phyloP scores from a whole-genome alignment of 2,888 invertebrate genomes.

The Tethea ocularis region DNA sequence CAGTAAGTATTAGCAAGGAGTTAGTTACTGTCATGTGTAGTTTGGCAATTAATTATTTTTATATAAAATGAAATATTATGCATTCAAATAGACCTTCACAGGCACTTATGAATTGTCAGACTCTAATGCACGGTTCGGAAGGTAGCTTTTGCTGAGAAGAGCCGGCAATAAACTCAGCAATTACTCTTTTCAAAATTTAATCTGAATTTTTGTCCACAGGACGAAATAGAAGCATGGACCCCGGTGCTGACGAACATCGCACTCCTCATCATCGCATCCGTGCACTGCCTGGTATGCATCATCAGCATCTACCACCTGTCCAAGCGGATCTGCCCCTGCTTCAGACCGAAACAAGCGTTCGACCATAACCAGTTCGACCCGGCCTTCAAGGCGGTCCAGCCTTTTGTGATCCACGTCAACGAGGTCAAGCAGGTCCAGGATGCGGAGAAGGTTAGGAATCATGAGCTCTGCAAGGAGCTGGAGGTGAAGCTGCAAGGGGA shows the following conservation, averaged over 20 bases:
- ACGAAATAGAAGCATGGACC: slow-evolving; percentile 83
- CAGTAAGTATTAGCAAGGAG: no score
- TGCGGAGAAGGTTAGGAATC: slow-evolving; percentile 49
- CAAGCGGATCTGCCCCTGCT: slow-evolving; percentile 82
- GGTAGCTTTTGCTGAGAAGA: no score
- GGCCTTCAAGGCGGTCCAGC: slow-evolving; percentile 56
- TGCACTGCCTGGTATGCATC: slow-evolving; percentile 83
- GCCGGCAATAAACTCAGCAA: no score
- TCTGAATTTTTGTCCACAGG: slow-evolving; percentile 56
- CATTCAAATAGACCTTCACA: no score
- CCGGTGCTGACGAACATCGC: slow-evolving; percentile 86
- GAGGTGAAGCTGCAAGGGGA: slow-evolving; percentile 71
- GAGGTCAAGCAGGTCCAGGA: slow-evolving; percentile 60
- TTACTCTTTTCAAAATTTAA: no score
- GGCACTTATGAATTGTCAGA: no score
- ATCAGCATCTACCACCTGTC: slow-evolving; percentile 81
- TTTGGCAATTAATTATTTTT: no score
- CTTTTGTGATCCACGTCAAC: slow-evolving; percentile 68
- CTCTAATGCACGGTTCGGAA: no score
- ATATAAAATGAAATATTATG: no score
- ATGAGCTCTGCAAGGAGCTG: slow-evolving; percentile 68
- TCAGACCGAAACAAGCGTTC: slow-evolving; percentile 73
- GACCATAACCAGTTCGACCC: slow-evolving; percentile 82
- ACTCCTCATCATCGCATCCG: slow-evolving; percentile 82
- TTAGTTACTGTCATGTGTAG: no score